phyloP scores from a whole-genome alignment of 2,797 vertebrate genomes.

The Megalops cyprinoides region DNA sequence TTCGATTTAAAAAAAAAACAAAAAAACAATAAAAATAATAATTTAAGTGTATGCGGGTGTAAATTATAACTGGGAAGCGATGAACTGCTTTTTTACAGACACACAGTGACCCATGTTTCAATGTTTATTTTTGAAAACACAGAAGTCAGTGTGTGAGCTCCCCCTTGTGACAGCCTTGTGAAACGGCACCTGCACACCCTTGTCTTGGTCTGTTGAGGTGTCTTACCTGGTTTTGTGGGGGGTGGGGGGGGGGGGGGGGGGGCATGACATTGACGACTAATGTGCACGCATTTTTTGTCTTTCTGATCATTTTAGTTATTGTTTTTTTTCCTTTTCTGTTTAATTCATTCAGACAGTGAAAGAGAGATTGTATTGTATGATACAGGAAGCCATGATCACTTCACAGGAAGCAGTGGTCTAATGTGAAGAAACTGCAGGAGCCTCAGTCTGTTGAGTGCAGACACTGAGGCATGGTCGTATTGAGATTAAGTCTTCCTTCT shows the following conservation, averaged over 20 bases:
- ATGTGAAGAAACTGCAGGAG: constrained; percentile 38
- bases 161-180: constrained; percentile 48
- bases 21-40: no score
- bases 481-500: constrained; percentile 76
- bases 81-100: constrained; percentile 22
- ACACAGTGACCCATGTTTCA: constrained; percentile 1
- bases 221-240: constrained; percentile 27
- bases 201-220: constrained; percentile 19
- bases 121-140: not conserved
- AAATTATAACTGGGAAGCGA: not conserved
- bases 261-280: constrained; percentile 35
- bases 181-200: constrained; percentile 29
- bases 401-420: constrained; percentile 45
- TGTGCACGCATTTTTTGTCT: constrained; percentile 46
- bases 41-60: not conserved
- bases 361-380: constrained; percentile 37
- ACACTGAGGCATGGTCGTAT: constrained; percentile 36
- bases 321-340: constrained; percentile 20
- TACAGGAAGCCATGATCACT: constrained; percentile 53
- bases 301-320: constrained; percentile 25
- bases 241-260: constrained; percentile 27
- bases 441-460: constrained; percentile 29
- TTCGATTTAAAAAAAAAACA: no score
- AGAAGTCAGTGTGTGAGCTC: constrained; percentile 27
- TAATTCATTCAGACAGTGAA: constrained; percentile 25